phyloP scores from a whole-genome alignment of 2,113 vertebrate genomes.

The Excalfactoria chinensis region DNA sequence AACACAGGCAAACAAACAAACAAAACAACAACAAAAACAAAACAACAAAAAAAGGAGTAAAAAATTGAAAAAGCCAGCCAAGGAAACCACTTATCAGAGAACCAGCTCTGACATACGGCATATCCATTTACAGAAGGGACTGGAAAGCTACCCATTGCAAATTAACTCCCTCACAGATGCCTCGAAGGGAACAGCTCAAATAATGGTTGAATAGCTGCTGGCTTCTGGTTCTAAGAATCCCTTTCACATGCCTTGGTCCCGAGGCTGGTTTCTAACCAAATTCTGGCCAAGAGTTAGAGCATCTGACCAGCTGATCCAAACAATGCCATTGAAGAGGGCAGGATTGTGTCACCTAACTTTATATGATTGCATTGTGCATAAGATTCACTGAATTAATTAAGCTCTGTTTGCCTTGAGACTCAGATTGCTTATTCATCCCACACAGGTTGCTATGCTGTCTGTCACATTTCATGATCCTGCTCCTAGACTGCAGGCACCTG shows the following conservation, averaged over 20 bases:
- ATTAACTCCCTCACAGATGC: conserved; percentile 34
- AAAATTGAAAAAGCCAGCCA: conserved; percentile 38
- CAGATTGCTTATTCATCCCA: neutral
- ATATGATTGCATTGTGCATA: neutral
- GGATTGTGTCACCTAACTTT: neutral
- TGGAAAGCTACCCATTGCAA: conserved; percentile 11
- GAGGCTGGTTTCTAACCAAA: neutral
- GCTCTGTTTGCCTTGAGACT: neutral
- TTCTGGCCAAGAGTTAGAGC: neutral
- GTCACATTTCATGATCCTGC: fast-evolving
- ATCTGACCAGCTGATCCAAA: neutral
- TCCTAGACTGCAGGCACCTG: neutral
- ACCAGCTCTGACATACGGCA: neutral
- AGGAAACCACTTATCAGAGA: conserved; percentile 16
- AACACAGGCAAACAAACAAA: neutral
- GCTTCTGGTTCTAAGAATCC: neutral
- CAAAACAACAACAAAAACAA: neutral
- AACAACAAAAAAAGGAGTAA: neutral
- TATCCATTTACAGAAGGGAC: neutral
- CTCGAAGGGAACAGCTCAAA: conserved; percentile 18
- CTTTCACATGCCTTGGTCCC: neutral
- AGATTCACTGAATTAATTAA: neutral
- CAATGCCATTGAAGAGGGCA: neutral
- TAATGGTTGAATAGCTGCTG: neutral
- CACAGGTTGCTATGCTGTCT: neutral